Percentiles rank a stretch among this genome's conserved stretches.
Evolutionary conservation across 2,113 vertebrate species (phyloP).

Genomic region (Microcebus griseorufus): DNA sequence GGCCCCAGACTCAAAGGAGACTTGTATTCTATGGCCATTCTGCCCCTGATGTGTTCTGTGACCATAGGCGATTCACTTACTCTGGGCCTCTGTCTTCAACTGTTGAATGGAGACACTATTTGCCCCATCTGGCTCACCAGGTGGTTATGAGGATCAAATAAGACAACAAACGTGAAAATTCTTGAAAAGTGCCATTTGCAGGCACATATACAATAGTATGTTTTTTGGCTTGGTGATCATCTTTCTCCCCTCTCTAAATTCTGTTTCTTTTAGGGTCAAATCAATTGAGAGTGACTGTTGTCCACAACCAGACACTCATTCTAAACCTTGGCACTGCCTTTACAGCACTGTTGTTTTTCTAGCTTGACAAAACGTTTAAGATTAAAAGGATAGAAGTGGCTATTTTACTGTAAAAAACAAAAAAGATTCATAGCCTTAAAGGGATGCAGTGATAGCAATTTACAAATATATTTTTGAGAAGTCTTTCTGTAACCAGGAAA

Average conservation of each 20-base stretch:
- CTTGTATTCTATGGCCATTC: background rate
- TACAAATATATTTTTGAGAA: background rate
- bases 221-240: background rate
- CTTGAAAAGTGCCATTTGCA: background rate
- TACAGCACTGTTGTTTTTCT: background rate
- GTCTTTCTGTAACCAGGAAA: background rate
- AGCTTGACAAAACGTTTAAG: background rate
- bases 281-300: background rate
- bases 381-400: background rate
- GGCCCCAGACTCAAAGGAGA: background rate
- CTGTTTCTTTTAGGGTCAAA: background rate
- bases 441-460: background rate
- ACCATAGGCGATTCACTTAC: background rate
- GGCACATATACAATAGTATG: background rate
- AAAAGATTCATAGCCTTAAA: background rate
- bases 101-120: background rate
- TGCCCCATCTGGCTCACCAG: background rate
- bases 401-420: background rate
- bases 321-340: background rate
- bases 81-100: background rate
- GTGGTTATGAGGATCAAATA: background rate
- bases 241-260: background rate
- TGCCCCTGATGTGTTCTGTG: background rate
- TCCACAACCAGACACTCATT: background rate
- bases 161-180: background rate